Evolutionary conservation across 2,113 vertebrate species (phyloP).

Genomic region (Gymnarchus niloticus): DNA sequence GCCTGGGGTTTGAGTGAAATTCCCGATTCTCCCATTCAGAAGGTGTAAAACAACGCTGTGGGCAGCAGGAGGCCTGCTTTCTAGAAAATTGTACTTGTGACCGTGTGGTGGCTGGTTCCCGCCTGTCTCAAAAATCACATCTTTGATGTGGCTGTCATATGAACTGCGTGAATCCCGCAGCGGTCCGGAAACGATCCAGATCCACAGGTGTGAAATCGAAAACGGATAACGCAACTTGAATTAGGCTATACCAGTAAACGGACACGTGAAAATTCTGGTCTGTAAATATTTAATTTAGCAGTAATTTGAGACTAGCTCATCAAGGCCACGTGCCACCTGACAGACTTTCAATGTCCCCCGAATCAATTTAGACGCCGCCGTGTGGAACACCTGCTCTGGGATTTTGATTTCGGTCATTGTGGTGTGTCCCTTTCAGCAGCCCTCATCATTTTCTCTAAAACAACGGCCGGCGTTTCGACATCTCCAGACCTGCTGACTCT

Average conservation of each 20-base stretch:
- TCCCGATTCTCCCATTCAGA: not conserved
- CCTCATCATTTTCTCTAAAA: conserved; percentile 18
- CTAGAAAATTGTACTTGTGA: not conserved
- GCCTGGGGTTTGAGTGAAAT: not conserved
- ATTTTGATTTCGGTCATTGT: not conserved
- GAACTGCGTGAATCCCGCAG: not conserved
- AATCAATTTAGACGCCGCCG: not conserved
- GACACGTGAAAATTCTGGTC: not conserved
- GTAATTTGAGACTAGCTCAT: not conserved
- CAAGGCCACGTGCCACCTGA: not conserved
- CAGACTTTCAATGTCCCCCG: not conserved
- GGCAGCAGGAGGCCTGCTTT: not conserved
- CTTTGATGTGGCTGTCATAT: no score
- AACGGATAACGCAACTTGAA: not conserved
- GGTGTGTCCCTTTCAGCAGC: not conserved
- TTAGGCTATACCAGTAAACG: not conserved
- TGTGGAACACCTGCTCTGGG: not conserved
- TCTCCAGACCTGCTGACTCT: conserved; percentile 28
- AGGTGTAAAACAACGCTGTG: not conserved
- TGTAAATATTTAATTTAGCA: not conserved
- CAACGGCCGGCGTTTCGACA: conserved; percentile 1
- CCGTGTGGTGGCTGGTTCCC: not conserved
- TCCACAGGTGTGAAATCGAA: not conserved
- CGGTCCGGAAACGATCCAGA: not conserved
- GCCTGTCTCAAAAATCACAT: not conserved